phyloP scores from a whole-genome alignment of 1,140 invertebrate species.

The Drosophila navojoa region DNA sequence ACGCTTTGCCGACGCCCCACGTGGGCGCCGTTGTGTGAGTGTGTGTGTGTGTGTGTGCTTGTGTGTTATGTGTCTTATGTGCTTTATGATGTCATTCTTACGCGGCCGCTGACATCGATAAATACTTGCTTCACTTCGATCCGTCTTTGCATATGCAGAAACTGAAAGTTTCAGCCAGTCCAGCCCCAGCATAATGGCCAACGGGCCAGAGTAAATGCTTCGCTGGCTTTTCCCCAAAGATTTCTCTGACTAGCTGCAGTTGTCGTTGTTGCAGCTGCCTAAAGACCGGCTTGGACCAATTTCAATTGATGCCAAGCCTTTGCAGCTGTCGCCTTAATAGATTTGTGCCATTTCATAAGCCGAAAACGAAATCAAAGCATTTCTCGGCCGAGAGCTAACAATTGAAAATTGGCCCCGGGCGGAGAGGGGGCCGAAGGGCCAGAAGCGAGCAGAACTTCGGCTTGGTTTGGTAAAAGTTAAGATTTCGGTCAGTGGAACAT shows the following conservation, averaged over 20 bases:
- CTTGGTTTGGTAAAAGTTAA: conserved; percentile 66
- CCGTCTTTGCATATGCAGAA: conserved; percentile 19
- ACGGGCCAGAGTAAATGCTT: conserved; percentile 4
- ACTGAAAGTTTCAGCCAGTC: conserved; percentile 39
- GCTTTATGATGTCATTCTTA: conserved; percentile 60
- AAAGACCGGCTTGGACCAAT: conserved; percentile 52
- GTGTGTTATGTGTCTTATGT: neutral
- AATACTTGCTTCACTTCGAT: conserved; percentile 67
- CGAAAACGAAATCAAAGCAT: conserved; percentile 68
- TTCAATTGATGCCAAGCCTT: conserved; percentile 61
- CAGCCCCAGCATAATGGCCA: conserved; percentile 2
- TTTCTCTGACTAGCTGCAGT: conserved; percentile 3
- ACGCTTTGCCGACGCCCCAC: conserved; percentile 42
- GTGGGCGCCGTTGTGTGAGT: conserved; percentile 13
- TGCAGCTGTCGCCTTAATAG: conserved; percentile 52
- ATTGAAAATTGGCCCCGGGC: conserved; percentile 47
- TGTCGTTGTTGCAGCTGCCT: conserved; percentile 20
- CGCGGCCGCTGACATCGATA: conserved; percentile 46
- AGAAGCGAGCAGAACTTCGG: conserved; percentile 16
- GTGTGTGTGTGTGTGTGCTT: neutral
- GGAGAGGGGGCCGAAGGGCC: conserved; percentile 20
- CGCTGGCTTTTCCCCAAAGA: neutral
- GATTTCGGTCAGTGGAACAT: conserved; percentile 81
- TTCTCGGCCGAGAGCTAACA: conserved; percentile 58
- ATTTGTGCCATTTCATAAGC: conserved; percentile 70